Evolutionary conservation across 1,140 invertebrate species (phyloP), one percentile per base, ranked within the genome.

Genomic region (Ceratosolen solmsi): DNA sequence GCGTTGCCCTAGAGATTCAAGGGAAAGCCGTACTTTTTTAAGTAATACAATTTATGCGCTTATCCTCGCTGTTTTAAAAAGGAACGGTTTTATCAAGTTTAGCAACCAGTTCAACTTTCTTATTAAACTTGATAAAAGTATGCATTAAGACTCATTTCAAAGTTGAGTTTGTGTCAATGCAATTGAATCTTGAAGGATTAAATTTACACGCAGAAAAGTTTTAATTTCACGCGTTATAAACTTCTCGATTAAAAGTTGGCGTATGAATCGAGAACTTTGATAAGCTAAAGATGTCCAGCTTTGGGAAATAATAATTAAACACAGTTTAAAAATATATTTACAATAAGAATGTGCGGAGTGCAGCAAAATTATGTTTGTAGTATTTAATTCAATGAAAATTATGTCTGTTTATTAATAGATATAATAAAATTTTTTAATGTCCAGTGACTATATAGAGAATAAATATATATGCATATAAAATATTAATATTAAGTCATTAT

Each of bases 161-260:
- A 49, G 11, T 65, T 63, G 17, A 73, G 17, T 33, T 56, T 49
- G n/a, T 33, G 38, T 49, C 36, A 30, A 41, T 5, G 22, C 79
- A 54, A 73, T 30, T 75, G 41, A n/a, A 68, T 49, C 30, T 68
- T 65, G 27, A 65, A 65, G 33, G 25, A 65, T 68, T 3, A 63
- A 73, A 74, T 74, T 65, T 80, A 68, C 54, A 75, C 56, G 70
- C 49, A 51, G 20, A 74, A 60, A 65, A 80, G 56, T 51, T 46
- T 74, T 74, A 51, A 80, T 80, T 80, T 80, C 72, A 80, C 79
- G 71, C 56, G 30, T 60, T 51, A 68, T 74, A 73, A 80, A 80
- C 17, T 68, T 80, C 11, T 30, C 25, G 70, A 75, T 65, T 74
- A 74, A 73, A 63, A 80, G 56, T 2, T 9, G 46, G 33, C 33